Base-by-base conservation (phyloP, 2,888 invertebrate species). In the Cryptus viduatorius region DNA sequence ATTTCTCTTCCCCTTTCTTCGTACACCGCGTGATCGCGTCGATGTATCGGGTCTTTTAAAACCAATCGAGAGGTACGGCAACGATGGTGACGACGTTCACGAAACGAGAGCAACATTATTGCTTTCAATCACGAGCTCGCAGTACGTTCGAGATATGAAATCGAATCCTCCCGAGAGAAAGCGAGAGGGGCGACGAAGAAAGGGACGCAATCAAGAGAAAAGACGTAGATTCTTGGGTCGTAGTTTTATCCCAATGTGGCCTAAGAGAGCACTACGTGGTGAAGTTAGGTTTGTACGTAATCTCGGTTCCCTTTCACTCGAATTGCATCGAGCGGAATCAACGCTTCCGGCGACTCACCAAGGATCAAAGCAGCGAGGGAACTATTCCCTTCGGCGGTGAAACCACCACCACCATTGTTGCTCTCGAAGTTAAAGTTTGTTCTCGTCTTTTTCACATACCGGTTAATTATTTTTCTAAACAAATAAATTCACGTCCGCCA, bases 341-440 rank as follows among this genome's bases (percentile, higher is more conserved):
- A 24, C 59, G 71, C 77, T 72, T 82, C 82, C 82, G 82, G 82
- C 72, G 77, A 82, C 77, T 82, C 67, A 24, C 71, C 72, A 14
- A 72, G 77, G 56, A 77, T 77, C 82, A 65, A 77, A 71, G 77
- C 76, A 71, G 37, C 73, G 56, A 81, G 14, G n/a, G 75, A 76
- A 71, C 65, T 76, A 67, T 82, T 72, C 65, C 42, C 65, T 16
- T n/a, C 7, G 44, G 8, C 10, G 42, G 16, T n/a, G 10, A 10
- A 19, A 29, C 65, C 19, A 42, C 44, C 24, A 19, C 56, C 56
- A 19, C 56, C 56, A 7, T 16, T 16, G 19, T 56, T 56, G 50
- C 50, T 56, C 56, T 59, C 24, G 29, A 19, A 19, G 56, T 19
- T 10, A 56, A 5, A n/a, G 56, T 24, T 56, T 56, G 16, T 56